Evolutionary conservation across 2,113 vertebrate species (phyloP).

Genomic region (Turdus rufiventris): DNA sequence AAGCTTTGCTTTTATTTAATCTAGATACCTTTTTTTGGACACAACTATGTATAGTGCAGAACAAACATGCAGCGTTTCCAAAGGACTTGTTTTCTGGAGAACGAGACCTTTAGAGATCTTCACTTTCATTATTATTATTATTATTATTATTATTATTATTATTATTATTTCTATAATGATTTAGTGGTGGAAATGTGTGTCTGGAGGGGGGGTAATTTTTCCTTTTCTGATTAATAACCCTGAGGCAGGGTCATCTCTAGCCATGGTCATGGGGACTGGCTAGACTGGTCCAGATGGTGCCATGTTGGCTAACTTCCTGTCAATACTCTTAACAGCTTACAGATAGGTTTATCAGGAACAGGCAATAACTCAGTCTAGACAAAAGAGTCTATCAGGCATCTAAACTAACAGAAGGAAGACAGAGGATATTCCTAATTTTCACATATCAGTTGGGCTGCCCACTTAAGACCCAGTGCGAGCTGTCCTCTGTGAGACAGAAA

Average conservation of each 20-base stretch:
- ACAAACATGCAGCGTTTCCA: neutral
- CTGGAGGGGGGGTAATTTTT: neutral
- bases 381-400: constrained; percentile 29
- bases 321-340: constrained; percentile 70
- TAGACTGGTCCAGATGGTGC: constrained; percentile 62
- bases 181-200: neutral
- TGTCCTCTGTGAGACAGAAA: neutral
- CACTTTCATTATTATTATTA: neutral
- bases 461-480: neutral
- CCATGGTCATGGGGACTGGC: constrained; percentile 6
- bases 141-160: neutral
- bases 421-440: constrained; percentile 52
- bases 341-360: constrained; percentile 40
- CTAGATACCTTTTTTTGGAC: neutral
- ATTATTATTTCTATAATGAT: neutral
- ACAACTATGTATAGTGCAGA: neutral
- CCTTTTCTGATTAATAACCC: neutral
- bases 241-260: neutral
- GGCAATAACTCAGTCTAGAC: constrained; percentile 60
- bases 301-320: constrained; percentile 54
- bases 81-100: neutral
- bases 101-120: neutral
- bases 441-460: neutral
- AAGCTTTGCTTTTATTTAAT: neutral
- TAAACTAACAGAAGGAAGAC: constrained; percentile 57